A percentile compares a stretch with the other conserved stretches of the same genome.
phyloP scores from a whole-genome alignment of 2,888 invertebrate species.

The Perdita meconis region DNA sequence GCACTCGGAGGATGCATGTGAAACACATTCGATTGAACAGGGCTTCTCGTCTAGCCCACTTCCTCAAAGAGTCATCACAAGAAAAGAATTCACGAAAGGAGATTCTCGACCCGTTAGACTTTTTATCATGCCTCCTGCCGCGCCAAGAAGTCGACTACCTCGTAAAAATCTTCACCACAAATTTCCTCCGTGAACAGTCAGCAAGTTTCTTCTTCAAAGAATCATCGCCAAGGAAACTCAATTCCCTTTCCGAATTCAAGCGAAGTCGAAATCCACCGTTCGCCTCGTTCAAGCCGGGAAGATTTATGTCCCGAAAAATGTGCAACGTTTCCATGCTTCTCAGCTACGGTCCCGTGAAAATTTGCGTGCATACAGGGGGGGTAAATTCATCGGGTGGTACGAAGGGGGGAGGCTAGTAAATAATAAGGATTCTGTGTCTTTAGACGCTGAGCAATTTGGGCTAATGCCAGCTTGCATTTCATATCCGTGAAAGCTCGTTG shows the following conservation, averaged over 20 bases:
- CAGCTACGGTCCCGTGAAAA: slow-evolving; percentile 19
- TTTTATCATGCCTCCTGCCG: background rate
- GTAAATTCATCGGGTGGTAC: slow-evolving; percentile 28
- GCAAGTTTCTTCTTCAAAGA: background rate
- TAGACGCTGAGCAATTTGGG: slow-evolving; percentile 64
- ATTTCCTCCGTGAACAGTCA: background rate
- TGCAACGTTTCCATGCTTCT: slow-evolving; percentile 4
- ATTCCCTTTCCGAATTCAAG: background rate
- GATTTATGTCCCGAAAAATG: slow-evolving; percentile 49
- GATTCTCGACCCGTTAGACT: too few species aligned
- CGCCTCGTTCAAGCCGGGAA: background rate
- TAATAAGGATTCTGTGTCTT: slow-evolving; percentile 63
- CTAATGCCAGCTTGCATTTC: slow-evolving; percentile 68
- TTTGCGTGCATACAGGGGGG: slow-evolving; percentile 22
- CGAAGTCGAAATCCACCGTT: slow-evolving; percentile 17
- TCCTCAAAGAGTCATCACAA: slow-evolving; percentile 14
- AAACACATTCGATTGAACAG: slow-evolving; percentile 58
- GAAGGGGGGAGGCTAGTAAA: slow-evolving; percentile 48
- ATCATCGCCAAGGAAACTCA: background rate
- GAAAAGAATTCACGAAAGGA: too few species aligned
- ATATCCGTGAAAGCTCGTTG: slow-evolving; percentile 57
- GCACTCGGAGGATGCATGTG: slow-evolving; percentile 44
- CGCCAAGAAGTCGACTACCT: background rate
- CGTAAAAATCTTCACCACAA: background rate
- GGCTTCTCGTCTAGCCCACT: slow-evolving; percentile 8